Evolutionary conservation across 2,797 vertebrate genomes (phyloP).

Genomic region (Acanthis flammea): DNA sequence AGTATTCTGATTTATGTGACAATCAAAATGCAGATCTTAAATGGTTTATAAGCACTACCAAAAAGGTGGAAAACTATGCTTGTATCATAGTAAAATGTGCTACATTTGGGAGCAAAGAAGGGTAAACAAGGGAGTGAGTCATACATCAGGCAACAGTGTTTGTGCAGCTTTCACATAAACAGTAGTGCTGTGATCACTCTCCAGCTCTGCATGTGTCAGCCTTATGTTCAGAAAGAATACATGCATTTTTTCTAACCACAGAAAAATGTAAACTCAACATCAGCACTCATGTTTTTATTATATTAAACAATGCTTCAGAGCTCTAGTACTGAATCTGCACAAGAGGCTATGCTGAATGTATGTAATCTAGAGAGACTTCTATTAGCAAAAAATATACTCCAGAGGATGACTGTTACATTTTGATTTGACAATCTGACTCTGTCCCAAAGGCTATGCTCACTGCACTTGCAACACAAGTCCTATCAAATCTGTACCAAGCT

Average conservation of each 20-base stretch:
- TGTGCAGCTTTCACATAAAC: background rate
- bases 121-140: background rate
- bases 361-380: background rate
- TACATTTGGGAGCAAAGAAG: background rate
- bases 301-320: background rate
- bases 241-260: background rate
- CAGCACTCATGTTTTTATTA: background rate
- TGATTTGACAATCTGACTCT: background rate
- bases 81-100: background rate
- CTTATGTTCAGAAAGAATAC: background rate
- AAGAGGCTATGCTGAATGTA: background rate
- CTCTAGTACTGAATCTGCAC: background rate
- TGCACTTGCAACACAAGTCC: background rate
- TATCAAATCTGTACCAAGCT: slow-evolving; percentile 58
- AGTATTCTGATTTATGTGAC: background rate
- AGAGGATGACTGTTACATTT: background rate
- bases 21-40: background rate
- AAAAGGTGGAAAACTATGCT: background rate
- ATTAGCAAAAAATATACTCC: background rate
- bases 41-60: background rate
- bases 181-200: background rate
- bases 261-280: background rate
- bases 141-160: background rate
- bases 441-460: background rate
- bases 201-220: background rate